Conservation (phyloP, 2,888 invertebrate species). For the Protodeltote pygarga region DNA sequence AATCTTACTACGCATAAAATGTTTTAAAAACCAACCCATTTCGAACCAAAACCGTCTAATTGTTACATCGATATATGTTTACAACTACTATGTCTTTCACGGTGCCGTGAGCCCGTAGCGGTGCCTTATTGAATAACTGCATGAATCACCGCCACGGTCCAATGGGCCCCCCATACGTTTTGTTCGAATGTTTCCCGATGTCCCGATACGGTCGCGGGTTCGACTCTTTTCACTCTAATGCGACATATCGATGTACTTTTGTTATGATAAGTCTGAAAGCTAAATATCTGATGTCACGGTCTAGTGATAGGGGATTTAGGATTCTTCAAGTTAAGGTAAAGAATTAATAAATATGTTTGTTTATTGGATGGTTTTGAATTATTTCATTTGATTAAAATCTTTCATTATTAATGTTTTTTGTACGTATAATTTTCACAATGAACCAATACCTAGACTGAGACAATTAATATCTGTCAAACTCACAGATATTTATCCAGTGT, state of each 20-base stretch:
- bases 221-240: conserved; percentile 71
- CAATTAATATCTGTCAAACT: no score
- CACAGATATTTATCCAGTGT: no score
- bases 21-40: not conserved
- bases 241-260: conserved; percentile 62
- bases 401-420: no score
- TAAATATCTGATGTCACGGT: conserved; percentile 40
- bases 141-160: conserved; percentile 80
- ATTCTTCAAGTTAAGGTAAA: no score
- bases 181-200: conserved; percentile 56
- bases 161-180: conserved; percentile 74
- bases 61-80: conserved; percentile 25
- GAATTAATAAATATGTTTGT: no score
- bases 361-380: no score
- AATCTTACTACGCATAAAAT: no score
- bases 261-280: conserved; percentile 62
- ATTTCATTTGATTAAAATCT: no score
- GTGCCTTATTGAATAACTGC: conserved; percentile 82
- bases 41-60: conserved; percentile 10
- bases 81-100: conserved; percentile 46
- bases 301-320: conserved; percentile 14
- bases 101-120: conserved; percentile 66
- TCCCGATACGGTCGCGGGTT: conserved; percentile 62
- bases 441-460: no score
- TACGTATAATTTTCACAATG: no score